Conservation (phyloP, 2,888 invertebrate genomes). For the Clepsis dumicolana region DNA sequence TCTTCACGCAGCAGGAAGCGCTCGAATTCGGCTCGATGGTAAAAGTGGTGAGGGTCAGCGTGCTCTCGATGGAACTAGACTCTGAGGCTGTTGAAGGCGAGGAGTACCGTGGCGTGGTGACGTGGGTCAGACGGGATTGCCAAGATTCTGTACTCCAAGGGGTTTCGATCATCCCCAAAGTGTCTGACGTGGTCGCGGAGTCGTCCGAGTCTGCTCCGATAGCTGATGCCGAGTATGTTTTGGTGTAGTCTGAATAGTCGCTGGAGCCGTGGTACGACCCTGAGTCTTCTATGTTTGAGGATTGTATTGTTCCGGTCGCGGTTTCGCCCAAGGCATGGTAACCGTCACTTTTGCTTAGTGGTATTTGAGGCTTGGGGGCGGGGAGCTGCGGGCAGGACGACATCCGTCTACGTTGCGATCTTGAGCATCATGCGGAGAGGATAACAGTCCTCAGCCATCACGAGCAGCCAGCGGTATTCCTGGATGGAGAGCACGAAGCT, state of each 20-base stretch:
- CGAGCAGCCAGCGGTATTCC: conserved; percentile 73
- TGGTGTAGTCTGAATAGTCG: not conserved
- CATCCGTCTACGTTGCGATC: conserved; percentile 57
- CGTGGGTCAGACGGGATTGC: conserved; percentile 30
- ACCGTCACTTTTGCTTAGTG: conserved; percentile 9
- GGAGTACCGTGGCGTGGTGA: not conserved
- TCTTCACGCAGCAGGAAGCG: conserved; percentile 47
- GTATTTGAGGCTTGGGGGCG: not conserved
- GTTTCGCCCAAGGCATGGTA: not conserved
- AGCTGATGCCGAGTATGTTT: not conserved
- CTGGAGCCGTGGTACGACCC: not conserved
- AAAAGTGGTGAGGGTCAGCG: conserved; percentile 13
- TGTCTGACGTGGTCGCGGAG: conserved; percentile 50
- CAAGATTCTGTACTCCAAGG: conserved; percentile 66
- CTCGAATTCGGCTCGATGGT: conserved; percentile 52
- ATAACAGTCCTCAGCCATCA: conserved; percentile 70
- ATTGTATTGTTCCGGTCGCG: too few relatives aligned
- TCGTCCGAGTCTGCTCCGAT: not conserved
- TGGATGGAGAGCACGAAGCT: conserved; percentile 64
- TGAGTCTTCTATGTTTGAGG: not conserved
- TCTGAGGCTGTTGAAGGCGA: not conserved
- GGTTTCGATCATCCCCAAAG: conserved; percentile 63
- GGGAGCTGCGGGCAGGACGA: conserved; percentile 11
- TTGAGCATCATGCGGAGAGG: conserved; percentile 71
- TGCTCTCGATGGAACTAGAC: not conserved